Conservation (phyloP, 2,113 vertebrate species). For the Cyanocitta stelleri region DNA sequence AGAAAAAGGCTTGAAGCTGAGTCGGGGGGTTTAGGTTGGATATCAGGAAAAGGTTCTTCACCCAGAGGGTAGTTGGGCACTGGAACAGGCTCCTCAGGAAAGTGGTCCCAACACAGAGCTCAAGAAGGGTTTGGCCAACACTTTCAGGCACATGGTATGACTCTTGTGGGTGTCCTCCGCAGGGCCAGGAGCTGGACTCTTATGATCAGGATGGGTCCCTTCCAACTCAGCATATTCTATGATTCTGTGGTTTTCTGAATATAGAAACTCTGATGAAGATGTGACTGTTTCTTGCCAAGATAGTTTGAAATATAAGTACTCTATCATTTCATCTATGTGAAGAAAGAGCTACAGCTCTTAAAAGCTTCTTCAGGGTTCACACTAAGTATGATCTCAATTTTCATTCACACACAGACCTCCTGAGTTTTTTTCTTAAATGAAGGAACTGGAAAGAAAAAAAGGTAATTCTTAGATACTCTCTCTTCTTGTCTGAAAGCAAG, state of each 20-base stretch:
- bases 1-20: not conserved
- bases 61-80: rapidly evolving
- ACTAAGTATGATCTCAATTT: not conserved
- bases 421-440: not conserved
- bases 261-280: not conserved
- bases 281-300: not conserved
- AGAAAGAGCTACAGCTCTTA: not conserved
- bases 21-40: not conserved
- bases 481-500: not conserved
- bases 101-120: not conserved
- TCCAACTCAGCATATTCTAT: not conserved
- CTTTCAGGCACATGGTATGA: not conserved
- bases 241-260: not conserved
- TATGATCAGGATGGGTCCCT: not conserved
- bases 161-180: not conserved
- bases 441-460: not conserved
- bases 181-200: not conserved
- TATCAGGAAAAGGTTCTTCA: not conserved
- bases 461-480: not conserved
- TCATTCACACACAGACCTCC: not conserved
- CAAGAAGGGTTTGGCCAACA: rapidly evolving
- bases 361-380: not conserved
- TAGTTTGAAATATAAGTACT: not conserved
- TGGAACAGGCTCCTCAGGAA: not conserved
- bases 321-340: not conserved